A percentile compares a stretch with the other conserved stretches of the same genome.
Evolutionary conservation across 2,113 vertebrate species (phyloP).

Genomic region (Clarias macrocephalus): DNA sequence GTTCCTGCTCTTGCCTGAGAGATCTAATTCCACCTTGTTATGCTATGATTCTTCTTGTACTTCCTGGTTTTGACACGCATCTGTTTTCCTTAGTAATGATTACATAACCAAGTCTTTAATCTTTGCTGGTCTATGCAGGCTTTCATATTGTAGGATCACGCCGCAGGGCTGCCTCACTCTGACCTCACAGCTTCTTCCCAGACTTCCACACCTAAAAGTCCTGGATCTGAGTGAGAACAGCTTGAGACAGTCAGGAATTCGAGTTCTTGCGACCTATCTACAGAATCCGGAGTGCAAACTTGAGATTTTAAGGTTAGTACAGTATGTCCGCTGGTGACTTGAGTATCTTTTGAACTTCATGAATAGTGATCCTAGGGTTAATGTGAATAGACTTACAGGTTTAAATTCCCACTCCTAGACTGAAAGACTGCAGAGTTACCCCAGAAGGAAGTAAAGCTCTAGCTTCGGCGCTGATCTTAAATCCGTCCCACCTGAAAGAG

Average conservation of each 20-base stretch:
- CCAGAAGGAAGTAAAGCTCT: conserved; percentile 27
- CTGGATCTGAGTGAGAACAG: conserved; percentile 51
- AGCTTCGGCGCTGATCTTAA: conserved; percentile 35
- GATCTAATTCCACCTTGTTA: neutral
- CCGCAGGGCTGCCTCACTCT: conserved; percentile 30
- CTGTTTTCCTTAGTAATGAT: neutral
- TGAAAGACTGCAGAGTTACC: conserved; percentile 52
- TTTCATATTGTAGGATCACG: conserved; percentile 49
- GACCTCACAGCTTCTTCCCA: conserved; percentile 36
- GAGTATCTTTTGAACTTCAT: neutral
- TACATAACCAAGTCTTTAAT: neutral
- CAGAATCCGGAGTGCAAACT: conserved; percentile 39
- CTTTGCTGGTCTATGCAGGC: conserved; percentile 24
- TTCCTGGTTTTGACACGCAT: neutral
- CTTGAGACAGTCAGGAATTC: conserved; percentile 42
- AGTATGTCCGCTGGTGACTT: neutral
- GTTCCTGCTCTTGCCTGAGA: neutral
- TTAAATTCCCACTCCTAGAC: neutral
- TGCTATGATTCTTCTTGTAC: neutral
- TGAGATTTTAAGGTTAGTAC: conserved; percentile 34
- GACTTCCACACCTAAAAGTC: conserved; percentile 35
- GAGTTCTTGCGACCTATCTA: conserved; percentile 21
- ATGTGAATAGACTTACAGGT: neutral
- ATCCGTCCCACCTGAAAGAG: conserved; percentile 44
- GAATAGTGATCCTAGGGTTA: neutral